phyloP scores from a whole-genome alignment of 2,797 vertebrate species.

The Epinephelus malabaricus region DNA sequence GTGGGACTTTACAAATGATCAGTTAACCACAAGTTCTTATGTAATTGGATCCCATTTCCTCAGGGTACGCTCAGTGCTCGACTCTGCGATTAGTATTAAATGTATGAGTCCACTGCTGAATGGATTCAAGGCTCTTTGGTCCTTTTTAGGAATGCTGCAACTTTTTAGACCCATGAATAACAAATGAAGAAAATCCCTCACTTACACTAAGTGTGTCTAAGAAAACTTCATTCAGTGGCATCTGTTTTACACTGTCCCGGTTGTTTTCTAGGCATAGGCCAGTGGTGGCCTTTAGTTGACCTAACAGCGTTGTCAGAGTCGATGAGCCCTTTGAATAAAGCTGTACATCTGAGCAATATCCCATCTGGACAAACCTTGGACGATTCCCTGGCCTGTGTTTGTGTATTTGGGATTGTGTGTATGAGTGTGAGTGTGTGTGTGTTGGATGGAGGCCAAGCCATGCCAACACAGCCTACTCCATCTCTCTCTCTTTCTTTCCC shows the following conservation, averaged over 20 bases:
- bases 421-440: constrained; percentile 47
- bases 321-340: constrained; percentile 73
- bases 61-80: neutral
- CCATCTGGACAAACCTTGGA: constrained; percentile 71
- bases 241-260: constrained; percentile 40
- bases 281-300: constrained; percentile 79
- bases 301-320: constrained; percentile 69
- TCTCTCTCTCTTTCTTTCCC: constrained; percentile 75
- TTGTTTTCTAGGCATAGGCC: constrained; percentile 53
- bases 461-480: constrained; percentile 83
- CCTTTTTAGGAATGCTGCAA: constrained; percentile 40
- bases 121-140: constrained; percentile 27
- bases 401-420: constrained; percentile 66
- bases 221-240: constrained; percentile 24
- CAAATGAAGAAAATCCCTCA: constrained; percentile 41
- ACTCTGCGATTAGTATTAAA: constrained; percentile 36
- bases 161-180: constrained; percentile 48
- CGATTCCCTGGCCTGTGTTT: constrained; percentile 57
- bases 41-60: constrained; percentile 26
- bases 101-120: constrained; percentile 18
- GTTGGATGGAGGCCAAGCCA: constrained; percentile 74
- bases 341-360: constrained; percentile 80
- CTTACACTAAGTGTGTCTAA: constrained; percentile 8
- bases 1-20: neutral
- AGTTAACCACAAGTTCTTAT: constrained; percentile 16